Evolutionary conservation across 2,797 vertebrate species (phyloP).

Genomic region (Danio choprae): DNA sequence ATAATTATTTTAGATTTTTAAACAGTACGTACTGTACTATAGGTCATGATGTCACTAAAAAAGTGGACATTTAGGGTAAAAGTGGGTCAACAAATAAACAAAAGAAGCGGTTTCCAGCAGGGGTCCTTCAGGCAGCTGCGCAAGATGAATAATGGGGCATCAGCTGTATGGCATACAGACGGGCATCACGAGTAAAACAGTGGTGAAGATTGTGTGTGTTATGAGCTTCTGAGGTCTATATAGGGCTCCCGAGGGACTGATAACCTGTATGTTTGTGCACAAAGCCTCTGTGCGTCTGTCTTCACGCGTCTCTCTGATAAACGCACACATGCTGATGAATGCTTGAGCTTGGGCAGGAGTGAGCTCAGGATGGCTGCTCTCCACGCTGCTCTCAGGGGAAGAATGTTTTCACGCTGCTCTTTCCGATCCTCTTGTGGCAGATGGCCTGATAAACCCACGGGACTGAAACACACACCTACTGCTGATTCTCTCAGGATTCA

Average conservation of each 20-base stretch:
- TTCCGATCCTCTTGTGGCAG: slow-evolving; percentile 51
- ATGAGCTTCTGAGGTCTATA: background rate
- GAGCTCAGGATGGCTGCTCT: slow-evolving; percentile 40
- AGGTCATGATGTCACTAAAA: slow-evolving; percentile 56
- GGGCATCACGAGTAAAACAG: slow-evolving; percentile 7
- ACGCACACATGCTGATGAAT: slow-evolving; percentile 51
- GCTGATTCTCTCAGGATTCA: slow-evolving; percentile 29
- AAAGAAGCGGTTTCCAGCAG: slow-evolving; percentile 21
- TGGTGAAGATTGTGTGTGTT: background rate
- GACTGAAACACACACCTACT: slow-evolving; percentile 49
- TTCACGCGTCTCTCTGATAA: slow-evolving; percentile 18
- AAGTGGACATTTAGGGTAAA: slow-evolving; percentile 11
- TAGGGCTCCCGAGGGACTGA: slow-evolving; percentile 30
- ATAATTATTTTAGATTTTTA: too few relatives aligned
- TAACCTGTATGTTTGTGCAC: slow-evolving; percentile 3
- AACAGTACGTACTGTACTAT: too few relatives aligned
- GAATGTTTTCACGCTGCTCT: slow-evolving; percentile 55
- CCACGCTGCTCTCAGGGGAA: slow-evolving; percentile 50
- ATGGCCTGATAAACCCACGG: slow-evolving; percentile 50
- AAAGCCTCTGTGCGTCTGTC: background rate
- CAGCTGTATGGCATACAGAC: slow-evolving; percentile 21
- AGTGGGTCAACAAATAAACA: background rate
- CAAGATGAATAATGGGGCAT: slow-evolving; percentile 11
- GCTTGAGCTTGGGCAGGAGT: slow-evolving; percentile 44
- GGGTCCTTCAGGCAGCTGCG: background rate